Percentiles rank a stretch among this genome's conserved stretches.
Conservation (phyloP, 2,797 vertebrate species). For the Trichosurus vulpecula region DNA sequence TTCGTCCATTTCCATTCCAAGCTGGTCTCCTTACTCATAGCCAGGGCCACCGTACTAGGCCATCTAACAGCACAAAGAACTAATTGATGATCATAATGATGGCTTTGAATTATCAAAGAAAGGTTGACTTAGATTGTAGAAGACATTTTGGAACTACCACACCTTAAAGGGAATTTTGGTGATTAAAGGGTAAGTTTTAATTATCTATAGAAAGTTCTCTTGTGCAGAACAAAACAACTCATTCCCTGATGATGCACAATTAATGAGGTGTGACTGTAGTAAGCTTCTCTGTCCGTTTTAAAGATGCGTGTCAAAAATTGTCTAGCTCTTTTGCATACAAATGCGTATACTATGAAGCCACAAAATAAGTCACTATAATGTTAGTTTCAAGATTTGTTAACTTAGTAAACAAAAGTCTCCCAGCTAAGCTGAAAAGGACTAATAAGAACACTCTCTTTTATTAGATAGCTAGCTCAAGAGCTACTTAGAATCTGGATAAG, state of each 20-base stretch:
- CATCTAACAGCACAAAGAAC: neutral
- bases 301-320: neutral
- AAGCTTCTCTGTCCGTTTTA: neutral
- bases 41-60: neutral
- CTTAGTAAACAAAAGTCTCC: conserved; percentile 28
- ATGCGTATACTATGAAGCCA: neutral
- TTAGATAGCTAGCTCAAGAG: conserved; percentile 36
- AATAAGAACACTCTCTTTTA: conserved; percentile 41
- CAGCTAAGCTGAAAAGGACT: neutral
- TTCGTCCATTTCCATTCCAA: neutral
- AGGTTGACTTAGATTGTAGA: neutral
- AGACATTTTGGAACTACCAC: neutral
- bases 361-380: neutral
- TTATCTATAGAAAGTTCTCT: neutral
- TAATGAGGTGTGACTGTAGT: neutral
- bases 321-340: neutral
- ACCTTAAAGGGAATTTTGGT: neutral
- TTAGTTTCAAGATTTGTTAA: conserved; percentile 35
- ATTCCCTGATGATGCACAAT: neutral
- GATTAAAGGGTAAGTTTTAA: conserved; percentile 1
- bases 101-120: neutral
- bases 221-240: neutral
- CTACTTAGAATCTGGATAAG: conserved; percentile 38
- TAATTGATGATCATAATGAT: neutral
- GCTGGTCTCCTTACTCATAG: neutral